These are phyloP conservation scores for Rhipidura dahli DNA, from an alignment of 2,113 vertebrate genomes.

Conservation along the genomic window DNA sequence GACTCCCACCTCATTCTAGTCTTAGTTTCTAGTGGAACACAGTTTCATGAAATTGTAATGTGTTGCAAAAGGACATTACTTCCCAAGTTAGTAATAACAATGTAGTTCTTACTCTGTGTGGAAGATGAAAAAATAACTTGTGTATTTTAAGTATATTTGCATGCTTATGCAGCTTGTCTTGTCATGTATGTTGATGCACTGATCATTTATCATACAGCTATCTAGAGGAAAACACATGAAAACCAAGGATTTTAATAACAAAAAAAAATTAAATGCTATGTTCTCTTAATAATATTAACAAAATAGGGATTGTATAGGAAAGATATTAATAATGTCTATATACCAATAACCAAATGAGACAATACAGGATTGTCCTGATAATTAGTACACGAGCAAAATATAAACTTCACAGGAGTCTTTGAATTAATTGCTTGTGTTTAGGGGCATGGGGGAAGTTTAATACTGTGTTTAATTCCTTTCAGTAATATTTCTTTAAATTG, in stretches of 20 bases:
- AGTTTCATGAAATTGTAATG: not conserved
- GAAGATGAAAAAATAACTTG: not conserved
- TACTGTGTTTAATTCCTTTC: not conserved
- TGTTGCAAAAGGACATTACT: not conserved
- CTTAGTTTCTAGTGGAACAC: not conserved
- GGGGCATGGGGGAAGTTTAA: not conserved
- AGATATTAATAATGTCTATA: not conserved
- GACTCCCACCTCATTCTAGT: not conserved
- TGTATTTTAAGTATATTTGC: not conserved
- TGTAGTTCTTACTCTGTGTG: not conserved
- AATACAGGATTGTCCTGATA: not conserved
- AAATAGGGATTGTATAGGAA: not conserved
- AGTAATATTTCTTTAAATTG: not conserved
- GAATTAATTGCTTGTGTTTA: not conserved
- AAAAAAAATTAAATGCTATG: not conserved
- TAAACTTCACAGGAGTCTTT: not conserved
- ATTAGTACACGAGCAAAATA: not conserved
- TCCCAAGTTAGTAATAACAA: not conserved
- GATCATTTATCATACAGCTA: not conserved
- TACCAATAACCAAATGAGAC: not conserved
- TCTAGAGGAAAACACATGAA: not conserved
- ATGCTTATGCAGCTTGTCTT: not conserved
- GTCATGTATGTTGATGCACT: not conserved
- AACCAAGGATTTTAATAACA: not conserved
- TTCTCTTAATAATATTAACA: not conserved